These are phyloP conservation scores for Catostomus latipinnis DNA, from an alignment of 2,797 vertebrate species.

Conservation along the genomic window DNA sequence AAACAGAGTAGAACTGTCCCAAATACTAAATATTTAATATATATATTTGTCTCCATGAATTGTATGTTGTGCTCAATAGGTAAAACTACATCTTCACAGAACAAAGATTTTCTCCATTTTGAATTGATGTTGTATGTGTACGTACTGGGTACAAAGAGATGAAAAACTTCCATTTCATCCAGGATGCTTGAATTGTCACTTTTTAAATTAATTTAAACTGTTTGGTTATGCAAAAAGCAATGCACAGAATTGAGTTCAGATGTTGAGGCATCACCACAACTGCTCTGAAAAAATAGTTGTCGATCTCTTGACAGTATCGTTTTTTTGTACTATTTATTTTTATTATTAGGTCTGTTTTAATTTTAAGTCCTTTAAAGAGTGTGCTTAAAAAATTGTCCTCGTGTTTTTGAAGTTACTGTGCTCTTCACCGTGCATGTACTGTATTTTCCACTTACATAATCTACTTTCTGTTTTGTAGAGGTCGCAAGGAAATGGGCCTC, in stretches of 20 bases:
- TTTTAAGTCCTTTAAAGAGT: not conserved
- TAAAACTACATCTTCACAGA: not conserved
- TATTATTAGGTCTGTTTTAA: not conserved
- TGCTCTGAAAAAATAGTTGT: not conserved
- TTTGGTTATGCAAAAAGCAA: not conserved
- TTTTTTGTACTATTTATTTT: not conserved
- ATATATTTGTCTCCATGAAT: not conserved
- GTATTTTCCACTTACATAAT: slow-evolving; percentile 63
- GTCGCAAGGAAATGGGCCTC: slow-evolving; percentile 86
- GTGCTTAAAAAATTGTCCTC: not conserved
- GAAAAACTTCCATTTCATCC: slow-evolving; percentile 31
- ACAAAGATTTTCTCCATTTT: not conserved
- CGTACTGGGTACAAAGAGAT: not conserved
- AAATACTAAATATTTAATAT: not conserved
- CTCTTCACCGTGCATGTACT: slow-evolving; percentile 41
- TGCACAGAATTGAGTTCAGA: not conserved
- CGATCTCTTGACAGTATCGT: not conserved
- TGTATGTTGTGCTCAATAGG: slow-evolving; percentile 1
- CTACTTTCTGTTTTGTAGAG: slow-evolving; percentile 79
- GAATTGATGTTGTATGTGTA: not conserved
- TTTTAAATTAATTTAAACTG: not conserved
- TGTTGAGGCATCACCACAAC: not conserved
- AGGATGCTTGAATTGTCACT: slow-evolving; percentile 12
- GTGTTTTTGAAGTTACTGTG: slow-evolving; percentile 42
- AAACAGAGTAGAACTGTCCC: slow-evolving; percentile 21